Percentiles rank a stretch among this genome's conserved stretches.
These are phyloP conservation scores for Irena cyanogastra DNA, from an alignment of 2,113 vertebrate genomes.

Conservation along the genomic window DNA sequence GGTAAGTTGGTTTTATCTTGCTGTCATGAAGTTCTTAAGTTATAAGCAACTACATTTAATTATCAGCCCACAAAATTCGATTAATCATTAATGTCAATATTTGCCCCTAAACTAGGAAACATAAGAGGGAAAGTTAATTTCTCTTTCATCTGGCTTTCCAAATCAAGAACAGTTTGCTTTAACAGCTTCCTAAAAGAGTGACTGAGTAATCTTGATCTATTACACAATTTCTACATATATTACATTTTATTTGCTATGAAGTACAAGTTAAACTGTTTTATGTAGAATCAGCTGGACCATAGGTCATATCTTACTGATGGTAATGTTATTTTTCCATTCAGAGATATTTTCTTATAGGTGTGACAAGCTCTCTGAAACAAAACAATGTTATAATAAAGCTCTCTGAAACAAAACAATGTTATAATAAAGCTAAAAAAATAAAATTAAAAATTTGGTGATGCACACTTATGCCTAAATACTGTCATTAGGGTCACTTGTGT, in stretches of 20 bases:
- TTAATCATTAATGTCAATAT: neutral
- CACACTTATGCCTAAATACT: neutral
- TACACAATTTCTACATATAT: neutral
- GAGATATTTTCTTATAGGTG: neutral
- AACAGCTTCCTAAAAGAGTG: neutral
- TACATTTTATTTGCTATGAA: neutral
- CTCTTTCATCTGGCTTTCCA: neutral
- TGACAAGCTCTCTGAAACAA: neutral
- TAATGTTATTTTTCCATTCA: neutral
- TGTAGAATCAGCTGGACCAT: neutral
- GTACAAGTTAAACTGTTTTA: neutral
- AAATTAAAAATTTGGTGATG: fast-evolving
- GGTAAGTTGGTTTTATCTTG: neutral
- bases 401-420: neutral
- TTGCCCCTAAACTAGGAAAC: neutral
- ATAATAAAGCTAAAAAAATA: neutral
- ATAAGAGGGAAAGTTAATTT: neutral
- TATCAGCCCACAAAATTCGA: neutral
- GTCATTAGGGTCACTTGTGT: neutral
- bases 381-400: neutral
- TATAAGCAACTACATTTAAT: neutral
- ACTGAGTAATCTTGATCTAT: neutral
- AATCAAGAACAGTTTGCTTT: neutral
- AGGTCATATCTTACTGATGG: neutral
- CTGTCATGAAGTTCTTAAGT: neutral